Conservation (phyloP, 2,113 vertebrate genomes). For the Pristiophorus japonicus region DNA sequence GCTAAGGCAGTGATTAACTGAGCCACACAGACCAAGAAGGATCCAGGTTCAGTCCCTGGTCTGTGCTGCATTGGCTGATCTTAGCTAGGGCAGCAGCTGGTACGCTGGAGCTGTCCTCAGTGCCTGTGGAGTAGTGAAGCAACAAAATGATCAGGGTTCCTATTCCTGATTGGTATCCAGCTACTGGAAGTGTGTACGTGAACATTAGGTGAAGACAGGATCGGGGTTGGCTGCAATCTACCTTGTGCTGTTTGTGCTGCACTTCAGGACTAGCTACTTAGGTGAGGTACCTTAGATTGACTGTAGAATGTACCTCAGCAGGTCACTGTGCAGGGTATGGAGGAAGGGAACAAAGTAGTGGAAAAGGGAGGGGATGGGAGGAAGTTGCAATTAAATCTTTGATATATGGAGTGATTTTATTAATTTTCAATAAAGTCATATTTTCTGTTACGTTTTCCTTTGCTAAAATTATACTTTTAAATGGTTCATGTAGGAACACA, state of each 20-base stretch:
- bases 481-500: background rate
- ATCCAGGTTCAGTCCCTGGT: background rate
- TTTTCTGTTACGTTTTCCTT: background rate
- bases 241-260: background rate
- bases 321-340: too few relatives aligned
- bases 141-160: background rate
- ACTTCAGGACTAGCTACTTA: background rate
- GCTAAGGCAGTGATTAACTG: background rate
- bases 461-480: background rate
- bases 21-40: background rate
- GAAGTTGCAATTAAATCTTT: background rate
- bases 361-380: background rate
- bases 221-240: background rate
- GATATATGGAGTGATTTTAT: background rate
- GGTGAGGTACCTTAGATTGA: background rate
- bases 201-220: background rate
- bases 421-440: background rate
- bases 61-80: background rate
- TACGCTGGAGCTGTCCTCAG: background rate
- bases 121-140: background rate
- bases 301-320: background rate
- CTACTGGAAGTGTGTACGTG: background rate
- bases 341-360: background rate
- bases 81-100: background rate
- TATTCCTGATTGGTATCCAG: background rate